phyloP scores from a whole-genome alignment of 1,140 invertebrate genomes.

The Apolygus lucorum region DNA sequence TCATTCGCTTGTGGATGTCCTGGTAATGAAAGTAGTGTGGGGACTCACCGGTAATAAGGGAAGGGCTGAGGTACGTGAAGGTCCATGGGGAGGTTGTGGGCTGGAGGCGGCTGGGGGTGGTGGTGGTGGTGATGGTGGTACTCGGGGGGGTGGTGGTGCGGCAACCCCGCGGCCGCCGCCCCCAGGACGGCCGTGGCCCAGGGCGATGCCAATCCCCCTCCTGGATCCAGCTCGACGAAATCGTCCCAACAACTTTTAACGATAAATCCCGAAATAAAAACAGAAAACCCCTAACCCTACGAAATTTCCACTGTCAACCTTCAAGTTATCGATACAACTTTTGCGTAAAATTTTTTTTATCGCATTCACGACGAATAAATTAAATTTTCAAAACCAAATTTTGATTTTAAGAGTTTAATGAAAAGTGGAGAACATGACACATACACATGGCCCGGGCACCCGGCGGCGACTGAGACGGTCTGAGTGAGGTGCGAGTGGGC shows the following conservation, averaged over 20 bases:
- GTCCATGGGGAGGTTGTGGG: constrained; percentile 66
- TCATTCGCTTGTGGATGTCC: not conserved
- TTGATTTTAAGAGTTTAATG: too few relatives aligned
- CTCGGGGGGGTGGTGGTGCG: constrained; percentile 38
- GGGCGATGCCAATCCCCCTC: constrained; percentile 35
- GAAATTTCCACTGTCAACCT: too few relatives aligned
- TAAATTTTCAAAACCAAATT: too few relatives aligned
- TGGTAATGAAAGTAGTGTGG: not conserved
- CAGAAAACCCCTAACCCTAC: constrained; percentile 40
- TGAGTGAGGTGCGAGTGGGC: constrained; percentile 24
- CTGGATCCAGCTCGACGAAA: constrained; percentile 24
- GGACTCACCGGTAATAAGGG: constrained; percentile 71
- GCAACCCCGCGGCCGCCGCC: constrained; percentile 22
- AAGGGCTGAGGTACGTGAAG: constrained; percentile 78
- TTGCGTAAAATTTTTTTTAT: too few relatives aligned
- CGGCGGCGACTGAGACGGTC: constrained; percentile 28
- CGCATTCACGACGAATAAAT: too few relatives aligned
- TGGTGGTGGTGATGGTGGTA: constrained; percentile 40
- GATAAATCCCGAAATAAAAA: constrained; percentile 25
- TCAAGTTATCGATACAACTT: too few relatives aligned
- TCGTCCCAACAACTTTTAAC: not conserved
- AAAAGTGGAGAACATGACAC: not conserved
- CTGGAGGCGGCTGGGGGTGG: constrained; percentile 41
- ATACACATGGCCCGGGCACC: constrained; percentile 33
- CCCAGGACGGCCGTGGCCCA: constrained; percentile 47